Evolutionary conservation across 2,888 invertebrate species (phyloP), one percentile per base, ranked within the genome.

Genomic region (Diaperis boleti): DNA sequence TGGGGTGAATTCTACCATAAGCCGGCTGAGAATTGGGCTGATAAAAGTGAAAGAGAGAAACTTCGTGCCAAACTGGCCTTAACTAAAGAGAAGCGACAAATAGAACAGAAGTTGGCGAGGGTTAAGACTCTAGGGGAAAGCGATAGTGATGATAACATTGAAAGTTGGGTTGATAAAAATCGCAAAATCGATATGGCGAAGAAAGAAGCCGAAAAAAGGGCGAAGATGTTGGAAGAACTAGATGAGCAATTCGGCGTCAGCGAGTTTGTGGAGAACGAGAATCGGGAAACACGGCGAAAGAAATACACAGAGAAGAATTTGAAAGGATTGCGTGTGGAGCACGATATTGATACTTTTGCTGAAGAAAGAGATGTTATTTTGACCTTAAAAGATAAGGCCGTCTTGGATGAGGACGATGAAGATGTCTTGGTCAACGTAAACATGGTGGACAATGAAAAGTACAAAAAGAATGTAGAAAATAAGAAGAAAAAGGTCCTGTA

Each of bases 341-440:
- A 99, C 79, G 89, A 91, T 76, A 79, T 91, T 62, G 82, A 86
- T 64, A 83, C 83, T 52, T 88, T 82, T 66, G 86, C 85, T 8
- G 96, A 96, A 76, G 97, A 95, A 45, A 88, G 88, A 72, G 89
- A 90, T 37, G 88, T 96, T 13, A 90, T 99, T 72, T 85, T 99
- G 68, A 99, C 98, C 0, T 84, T 99, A 50, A 94, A 97, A 77
- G 99, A 99, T 83, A 89, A 92, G 80, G 92, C 89, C 41, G 91
- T 98, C 35, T 83, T 98, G 59, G 94, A 95, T 62, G 92, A 94
- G 6, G 87, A 85, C 1, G 87, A 85, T 2, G 92, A 89, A 61
- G 98, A 98, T 79, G 91, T 94, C 13, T 86, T 99, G 49, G 89
- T 98, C 61, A 99, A 96, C 80, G 93, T 95, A 2, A 96, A 95